phyloP scores from a whole-genome alignment of 2,113 vertebrate genomes.

The Crotalus horridus region DNA sequence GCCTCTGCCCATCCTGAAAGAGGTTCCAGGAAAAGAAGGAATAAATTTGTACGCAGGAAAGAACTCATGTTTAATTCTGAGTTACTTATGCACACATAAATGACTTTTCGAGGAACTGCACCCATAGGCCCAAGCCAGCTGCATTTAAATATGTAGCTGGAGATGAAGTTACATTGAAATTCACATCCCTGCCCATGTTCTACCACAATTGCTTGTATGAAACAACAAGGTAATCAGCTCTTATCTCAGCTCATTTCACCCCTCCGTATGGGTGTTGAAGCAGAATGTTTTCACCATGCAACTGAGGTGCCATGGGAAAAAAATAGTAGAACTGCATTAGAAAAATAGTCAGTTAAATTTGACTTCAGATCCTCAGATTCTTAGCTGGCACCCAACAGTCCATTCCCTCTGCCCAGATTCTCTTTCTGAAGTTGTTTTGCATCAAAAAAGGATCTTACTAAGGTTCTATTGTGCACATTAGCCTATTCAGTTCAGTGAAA shows the following conservation, averaged over 20 bases:
- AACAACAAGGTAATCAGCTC: not conserved
- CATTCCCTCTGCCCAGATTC: not conserved
- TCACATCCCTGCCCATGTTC: not conserved
- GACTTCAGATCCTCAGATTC: not conserved
- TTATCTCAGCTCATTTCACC: not conserved
- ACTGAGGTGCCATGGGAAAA: not conserved
- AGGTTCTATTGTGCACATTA: not conserved
- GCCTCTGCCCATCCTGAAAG: slow-evolving; percentile 20
- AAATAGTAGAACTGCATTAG: not conserved
- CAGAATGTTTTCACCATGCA: not conserved
- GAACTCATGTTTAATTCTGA: not conserved
- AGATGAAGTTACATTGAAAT: not conserved
- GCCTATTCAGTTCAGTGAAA: not conserved
- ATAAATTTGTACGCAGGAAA: not conserved
- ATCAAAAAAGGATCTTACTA: not conserved
- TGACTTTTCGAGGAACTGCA: not conserved
- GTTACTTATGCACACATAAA: not conserved
- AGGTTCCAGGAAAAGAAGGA: slow-evolving; percentile 11
- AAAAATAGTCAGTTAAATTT: not conserved
- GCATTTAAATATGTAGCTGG: not conserved
- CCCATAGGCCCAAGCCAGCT: not conserved
- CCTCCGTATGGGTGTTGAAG: not conserved
- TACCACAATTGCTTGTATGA: not conserved
- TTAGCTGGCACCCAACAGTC: not conserved
- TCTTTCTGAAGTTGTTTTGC: not conserved